Evolutionary conservation across 2,888 invertebrate species (phyloP), one percentile per base, ranked within the genome.

Genomic region (Eupithecia insigniata): DNA sequence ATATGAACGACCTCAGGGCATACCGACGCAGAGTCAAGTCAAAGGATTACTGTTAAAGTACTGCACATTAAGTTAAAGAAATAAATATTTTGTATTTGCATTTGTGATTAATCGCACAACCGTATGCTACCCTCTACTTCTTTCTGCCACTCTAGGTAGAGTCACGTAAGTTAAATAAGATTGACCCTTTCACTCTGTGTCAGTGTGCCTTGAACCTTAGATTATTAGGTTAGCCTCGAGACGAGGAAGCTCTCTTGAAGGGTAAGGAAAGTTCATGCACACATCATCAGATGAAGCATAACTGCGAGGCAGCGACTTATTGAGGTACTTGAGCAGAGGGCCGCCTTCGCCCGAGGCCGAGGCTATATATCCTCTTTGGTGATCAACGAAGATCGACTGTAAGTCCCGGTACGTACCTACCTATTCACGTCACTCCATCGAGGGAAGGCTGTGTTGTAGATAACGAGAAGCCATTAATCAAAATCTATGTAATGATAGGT

Each of bases 381-480:
- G 5, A 4, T 3, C 16, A 1, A 14, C 39, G 1, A n/a, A 22
- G 10, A 22, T 8, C 22, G 4, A 22, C 51, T 8, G 51, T 51
- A 22, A 22, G 3, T 22, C 22, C 51, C 22, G 22, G 51, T 22
- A 51, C 3, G 22, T 51, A n/a, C n/a, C n/a, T n/a, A n/a, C n/a
- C n/a, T n/a, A 22, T 55, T 51, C 55, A 55, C 55, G 55, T 26
- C 26, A 55, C 55, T 26, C 55, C 26, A 55, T 55, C 22, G 51
- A n/a, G 22, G 51, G 51, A 51, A 22, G 22, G 22, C 22, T 51
- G 1, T 22, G 7, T 3, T 7, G 39, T 16, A 39, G 39, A 39
- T 39, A 4, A 8, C 4, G 0, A 18, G 4, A n/a, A 46, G 5
- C n/a, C n/a, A n/a, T n/a, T n/a, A n/a, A n/a, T n/a, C n/a, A 46